Evolutionary conservation across 2,113 vertebrate genomes (phyloP).

Genomic region (Anseranas semipalmata): DNA sequence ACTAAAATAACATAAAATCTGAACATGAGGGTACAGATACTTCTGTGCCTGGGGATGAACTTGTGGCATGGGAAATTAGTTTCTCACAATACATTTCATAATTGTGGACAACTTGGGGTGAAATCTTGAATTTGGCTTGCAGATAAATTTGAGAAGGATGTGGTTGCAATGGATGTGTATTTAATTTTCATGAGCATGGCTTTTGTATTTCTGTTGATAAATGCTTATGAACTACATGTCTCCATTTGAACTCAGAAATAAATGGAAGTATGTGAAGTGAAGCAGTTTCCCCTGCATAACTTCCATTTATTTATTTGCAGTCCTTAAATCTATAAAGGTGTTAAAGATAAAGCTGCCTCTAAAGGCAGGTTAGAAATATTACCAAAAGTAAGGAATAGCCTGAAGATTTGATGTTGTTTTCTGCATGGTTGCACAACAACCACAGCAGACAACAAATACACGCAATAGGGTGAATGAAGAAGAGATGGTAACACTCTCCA

Average conservation of each 20-base stretch:
- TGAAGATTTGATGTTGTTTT: background rate
- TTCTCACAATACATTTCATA: background rate
- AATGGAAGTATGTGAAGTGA: background rate
- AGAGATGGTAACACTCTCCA: background rate
- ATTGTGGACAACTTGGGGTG: background rate
- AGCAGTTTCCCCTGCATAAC: background rate
- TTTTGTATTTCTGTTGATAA: slow-evolving; percentile 23
- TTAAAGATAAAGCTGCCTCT: background rate
- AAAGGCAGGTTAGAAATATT: background rate
- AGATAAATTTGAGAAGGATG: background rate
- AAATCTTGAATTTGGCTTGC: background rate
- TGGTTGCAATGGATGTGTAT: background rate
- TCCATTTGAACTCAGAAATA: background rate
- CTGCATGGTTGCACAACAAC: background rate
- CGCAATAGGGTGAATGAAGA: background rate
- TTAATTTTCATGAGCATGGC: background rate
- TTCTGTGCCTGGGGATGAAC: background rate
- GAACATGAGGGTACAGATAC: background rate
- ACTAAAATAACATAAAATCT: background rate
- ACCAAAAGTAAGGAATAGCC: background rate
- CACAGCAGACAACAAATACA: background rate
- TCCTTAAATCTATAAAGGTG: background rate
- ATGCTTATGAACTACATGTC: background rate
- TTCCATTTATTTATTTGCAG: background rate
- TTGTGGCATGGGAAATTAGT: accelerated